Evolutionary conservation across 2,888 invertebrate genomes (phyloP), one percentile per base, ranked within the genome.

Genomic region (Entomobrya proxima): DNA sequence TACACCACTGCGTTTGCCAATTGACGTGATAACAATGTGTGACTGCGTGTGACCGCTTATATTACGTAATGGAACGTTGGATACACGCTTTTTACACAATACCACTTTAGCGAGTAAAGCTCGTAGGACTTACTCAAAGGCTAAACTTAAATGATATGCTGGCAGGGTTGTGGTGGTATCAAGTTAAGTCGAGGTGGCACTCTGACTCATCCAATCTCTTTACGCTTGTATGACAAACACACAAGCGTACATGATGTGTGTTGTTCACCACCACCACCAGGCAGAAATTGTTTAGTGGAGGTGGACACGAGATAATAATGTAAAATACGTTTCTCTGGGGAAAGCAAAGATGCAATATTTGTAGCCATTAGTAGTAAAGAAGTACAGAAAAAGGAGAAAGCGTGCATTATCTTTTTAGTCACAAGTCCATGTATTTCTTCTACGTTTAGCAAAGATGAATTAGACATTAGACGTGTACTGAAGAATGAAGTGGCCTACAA

Each of bases 11-110:
- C 35, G 2, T 52, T 6, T 44, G n/a, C 50, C 35, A 76, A 21
- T 55, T 76, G 55, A 55, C 76, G 76, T 52, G 76, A 35, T 76
- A 76, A 55, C 76, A 76, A 76, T 76, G 69, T 40, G 69, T 24
- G 69, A 69, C 69, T 44, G 40, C 18, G 37, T 69, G 69, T 69
- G 44, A 69, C 40, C 44, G 30, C 24, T 69, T 13, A 15, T 44
- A 40, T 69, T 69, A 69, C 69, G 69, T 44, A 69, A 69, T 69
- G 44, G 40, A 27, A 69, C 44, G 15, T 69, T 24, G 6, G 18
- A 27, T 61, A 32, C 32, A 32, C 7, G 15, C 32, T 30, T 27
- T 32, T 40, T 35, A 61, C n/a, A 7, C n/a, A 5, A 58, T 2
- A 30, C 27, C n/a, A 4, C 35, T 58, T 24, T 58, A 27, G 30